phyloP scores from a whole-genome alignment of 1,140 invertebrate species.

The Nautilus pompilius region DNA sequence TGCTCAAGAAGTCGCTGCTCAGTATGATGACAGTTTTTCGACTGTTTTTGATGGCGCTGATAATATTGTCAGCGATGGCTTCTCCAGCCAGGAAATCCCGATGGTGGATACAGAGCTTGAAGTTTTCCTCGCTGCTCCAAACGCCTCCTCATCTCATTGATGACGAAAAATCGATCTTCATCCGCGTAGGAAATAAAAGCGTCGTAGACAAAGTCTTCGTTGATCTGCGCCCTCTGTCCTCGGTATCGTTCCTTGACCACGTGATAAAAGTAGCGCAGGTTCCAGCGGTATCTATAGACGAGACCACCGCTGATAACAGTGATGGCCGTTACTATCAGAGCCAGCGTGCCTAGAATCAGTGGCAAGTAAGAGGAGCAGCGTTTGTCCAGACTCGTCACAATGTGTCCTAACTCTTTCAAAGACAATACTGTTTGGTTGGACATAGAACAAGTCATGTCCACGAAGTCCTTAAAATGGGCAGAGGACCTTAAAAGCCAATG shows the following conservation, averaged over 20 bases:
- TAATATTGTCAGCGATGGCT: constrained; percentile 62
- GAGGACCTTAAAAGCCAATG: constrained; percentile 15
- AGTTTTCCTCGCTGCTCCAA: constrained; percentile 14
- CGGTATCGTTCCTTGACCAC: constrained; percentile 15
- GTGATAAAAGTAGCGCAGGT: constrained; percentile 28
- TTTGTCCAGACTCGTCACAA: constrained; percentile 7
- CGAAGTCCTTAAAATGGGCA: background rate
- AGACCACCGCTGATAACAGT: constrained; percentile 8
- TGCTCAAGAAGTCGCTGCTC: constrained; percentile 63
- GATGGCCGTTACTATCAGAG: constrained; percentile 6
- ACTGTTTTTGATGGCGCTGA: constrained; percentile 62
- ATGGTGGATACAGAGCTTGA: constrained; percentile 28
- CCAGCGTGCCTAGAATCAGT: constrained; percentile 9
- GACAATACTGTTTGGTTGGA: constrained; percentile 1
- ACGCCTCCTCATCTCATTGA: constrained; percentile 7
- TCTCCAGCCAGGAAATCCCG: constrained; percentile 36
- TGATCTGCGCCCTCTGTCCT: background rate
- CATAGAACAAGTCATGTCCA: constrained; percentile 11
- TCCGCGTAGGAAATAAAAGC: constrained; percentile 30
- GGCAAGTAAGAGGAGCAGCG: constrained; percentile 8
- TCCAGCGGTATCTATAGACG: constrained; percentile 25
- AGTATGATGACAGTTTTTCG: constrained; percentile 64
- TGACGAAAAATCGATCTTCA: constrained; percentile 17
- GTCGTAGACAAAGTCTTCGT: constrained; percentile 17
- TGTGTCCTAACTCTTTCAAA: constrained; percentile 4